phyloP scores from a whole-genome alignment of 37 sponge, comb jelly and placozoan species.

The Cladorhizidae sp. region DNA sequence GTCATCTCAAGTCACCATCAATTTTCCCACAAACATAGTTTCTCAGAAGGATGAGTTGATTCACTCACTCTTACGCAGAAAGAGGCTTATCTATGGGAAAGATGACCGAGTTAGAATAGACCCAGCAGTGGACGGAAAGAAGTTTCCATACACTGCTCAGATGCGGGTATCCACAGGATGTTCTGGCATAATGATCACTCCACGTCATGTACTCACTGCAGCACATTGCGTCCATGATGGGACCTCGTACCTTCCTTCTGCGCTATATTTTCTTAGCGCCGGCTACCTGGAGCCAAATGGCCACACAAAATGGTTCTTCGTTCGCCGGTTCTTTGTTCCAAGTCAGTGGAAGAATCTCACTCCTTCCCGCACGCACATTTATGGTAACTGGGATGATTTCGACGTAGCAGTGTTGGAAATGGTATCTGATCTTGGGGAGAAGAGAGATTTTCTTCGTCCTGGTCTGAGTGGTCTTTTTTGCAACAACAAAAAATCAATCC shows the following conservation, averaged over 20 bases:
- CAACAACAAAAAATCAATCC: conserved; percentile 9
- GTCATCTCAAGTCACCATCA: neutral
- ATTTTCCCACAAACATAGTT: conserved; percentile 1
- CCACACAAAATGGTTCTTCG: conserved; percentile 44
- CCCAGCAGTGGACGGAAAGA: conserved; percentile 45
- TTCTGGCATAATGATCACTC: conserved; percentile 67
- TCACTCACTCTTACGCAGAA: conserved; percentile 10
- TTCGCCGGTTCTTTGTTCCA: conserved; percentile 58
- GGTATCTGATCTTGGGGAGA: conserved; percentile 8
- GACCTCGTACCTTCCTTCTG: conserved; percentile 28
- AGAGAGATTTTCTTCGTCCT: conserved; percentile 48
- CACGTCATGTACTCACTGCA: conserved; percentile 75
- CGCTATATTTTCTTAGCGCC: conserved; percentile 45
- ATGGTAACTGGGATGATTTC: conserved; percentile 72
- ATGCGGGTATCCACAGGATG: conserved; percentile 87
- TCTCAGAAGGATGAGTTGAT: neutral
- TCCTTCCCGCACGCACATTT: conserved; percentile 4
- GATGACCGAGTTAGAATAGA: conserved; percentile 73
- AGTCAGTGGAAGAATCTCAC: conserved; percentile 60
- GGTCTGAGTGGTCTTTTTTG: conserved; percentile 71
- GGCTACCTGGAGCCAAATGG: conserved; percentile 45
- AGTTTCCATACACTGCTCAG: conserved; percentile 70
- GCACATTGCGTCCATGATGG: conserved; percentile 89
- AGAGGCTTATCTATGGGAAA: conserved; percentile 61
- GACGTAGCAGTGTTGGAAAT: conserved; percentile 70